A percentile compares a stretch with the other conserved stretches of the same genome.
phyloP scores from a whole-genome alignment of 2,113 vertebrate genomes.

The Aythya baeri region DNA sequence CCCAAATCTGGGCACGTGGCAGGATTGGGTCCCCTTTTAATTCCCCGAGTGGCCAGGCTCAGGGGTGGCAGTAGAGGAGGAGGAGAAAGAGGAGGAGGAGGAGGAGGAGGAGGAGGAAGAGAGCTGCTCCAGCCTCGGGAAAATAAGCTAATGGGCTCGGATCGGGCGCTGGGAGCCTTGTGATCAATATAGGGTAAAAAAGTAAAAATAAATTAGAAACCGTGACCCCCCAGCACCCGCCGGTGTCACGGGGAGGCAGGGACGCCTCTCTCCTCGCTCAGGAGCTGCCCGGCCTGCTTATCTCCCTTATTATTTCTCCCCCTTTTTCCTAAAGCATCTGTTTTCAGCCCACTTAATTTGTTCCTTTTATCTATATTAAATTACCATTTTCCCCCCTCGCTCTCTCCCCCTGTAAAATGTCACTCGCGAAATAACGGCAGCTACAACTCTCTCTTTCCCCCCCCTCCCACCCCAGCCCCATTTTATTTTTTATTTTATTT shows the following conservation, averaged over 20 bases:
- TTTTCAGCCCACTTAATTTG: conserved; percentile 73
- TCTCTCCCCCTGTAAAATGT: conserved; percentile 31
- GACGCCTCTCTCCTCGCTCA: fast-evolving
- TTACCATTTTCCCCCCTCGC: conserved; percentile 38
- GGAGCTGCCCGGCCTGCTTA: neutral
- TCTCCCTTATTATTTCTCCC: neutral
- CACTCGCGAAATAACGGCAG: conserved; percentile 25
- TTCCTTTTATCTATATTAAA: conserved; percentile 76
- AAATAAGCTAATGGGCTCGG: neutral
- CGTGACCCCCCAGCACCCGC: neutral
- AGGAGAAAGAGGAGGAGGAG: neutral
- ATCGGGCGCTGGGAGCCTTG: neutral
- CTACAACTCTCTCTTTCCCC: neutral
- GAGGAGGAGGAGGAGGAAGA: neutral
- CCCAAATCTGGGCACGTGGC: no score
- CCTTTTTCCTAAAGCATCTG: conserved; percentile 47
- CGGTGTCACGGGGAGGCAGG: neutral
- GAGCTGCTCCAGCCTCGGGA: neutral
- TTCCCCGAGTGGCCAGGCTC: fast-evolving
- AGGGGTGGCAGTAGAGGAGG: neutral
- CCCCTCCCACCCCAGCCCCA: neutral
- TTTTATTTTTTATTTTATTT: neutral
- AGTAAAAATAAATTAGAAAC: neutral
- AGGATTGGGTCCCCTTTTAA: neutral
- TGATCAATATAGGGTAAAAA: neutral